Evolutionary conservation across 2,797 vertebrate genomes (phyloP).

Genomic region (Oreochromis grahami): DNA sequence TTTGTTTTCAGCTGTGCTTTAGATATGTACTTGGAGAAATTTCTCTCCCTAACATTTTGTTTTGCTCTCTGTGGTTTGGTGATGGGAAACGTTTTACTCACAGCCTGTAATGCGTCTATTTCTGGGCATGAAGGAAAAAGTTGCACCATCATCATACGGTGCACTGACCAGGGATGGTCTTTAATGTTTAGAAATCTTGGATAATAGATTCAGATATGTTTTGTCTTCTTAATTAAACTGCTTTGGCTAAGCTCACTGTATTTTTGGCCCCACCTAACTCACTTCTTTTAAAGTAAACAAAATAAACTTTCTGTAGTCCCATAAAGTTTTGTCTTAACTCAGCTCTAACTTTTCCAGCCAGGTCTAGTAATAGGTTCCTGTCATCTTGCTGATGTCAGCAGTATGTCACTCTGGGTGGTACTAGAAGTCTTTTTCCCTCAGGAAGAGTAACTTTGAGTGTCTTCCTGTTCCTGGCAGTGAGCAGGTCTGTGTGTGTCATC

Average conservation of each 20-base stretch:
- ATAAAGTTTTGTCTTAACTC: not conserved
- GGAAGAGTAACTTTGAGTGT: not conserved
- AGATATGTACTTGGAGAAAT: not conserved
- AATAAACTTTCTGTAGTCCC: not conserved
- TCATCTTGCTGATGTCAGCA: constrained; percentile 26
- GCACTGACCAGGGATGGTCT: not conserved
- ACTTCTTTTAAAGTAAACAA: not conserved
- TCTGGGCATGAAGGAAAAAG: not conserved
- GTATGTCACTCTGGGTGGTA: not conserved
- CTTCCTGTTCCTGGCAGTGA: constrained; percentile 8
- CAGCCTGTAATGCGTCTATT: not conserved
- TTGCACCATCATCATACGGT: not conserved
- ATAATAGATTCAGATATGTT: not conserved
- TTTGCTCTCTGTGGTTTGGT: not conserved
- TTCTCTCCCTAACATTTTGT: not conserved
- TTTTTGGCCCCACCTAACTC: not conserved
- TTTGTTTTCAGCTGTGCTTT: not conserved
- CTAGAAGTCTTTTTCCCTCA: not conserved
- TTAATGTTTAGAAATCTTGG: not conserved
- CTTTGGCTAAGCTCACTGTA: not conserved
- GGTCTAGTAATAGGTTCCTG: not conserved
- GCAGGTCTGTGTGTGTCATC: not conserved
- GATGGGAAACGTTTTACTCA: not conserved
- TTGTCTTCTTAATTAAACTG: not conserved
- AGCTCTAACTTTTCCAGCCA: not conserved